Percentiles rank a stretch among this genome's conserved stretches.
These are phyloP conservation scores for Poecile atricapillus DNA, from an alignment of 2,113 vertebrate genomes.

Conservation along the genomic window DNA sequence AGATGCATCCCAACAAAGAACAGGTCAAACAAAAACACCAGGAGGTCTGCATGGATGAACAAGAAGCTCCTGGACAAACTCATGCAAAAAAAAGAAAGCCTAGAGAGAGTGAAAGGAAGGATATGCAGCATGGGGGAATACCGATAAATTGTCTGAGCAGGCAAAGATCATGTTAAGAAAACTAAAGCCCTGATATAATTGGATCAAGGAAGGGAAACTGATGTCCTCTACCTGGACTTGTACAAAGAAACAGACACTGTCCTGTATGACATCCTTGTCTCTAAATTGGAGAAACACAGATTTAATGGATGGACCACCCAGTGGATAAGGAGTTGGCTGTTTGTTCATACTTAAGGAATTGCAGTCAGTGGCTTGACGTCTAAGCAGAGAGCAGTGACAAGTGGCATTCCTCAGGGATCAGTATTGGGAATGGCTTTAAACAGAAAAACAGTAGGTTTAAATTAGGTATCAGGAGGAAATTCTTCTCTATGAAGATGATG, in stretches of 20 bases:
- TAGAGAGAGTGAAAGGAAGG: background rate
- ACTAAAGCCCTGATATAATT: background rate
- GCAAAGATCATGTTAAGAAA: background rate
- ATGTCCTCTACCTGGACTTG: background rate
- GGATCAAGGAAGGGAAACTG: background rate
- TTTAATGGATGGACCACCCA: background rate
- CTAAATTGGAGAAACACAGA: background rate
- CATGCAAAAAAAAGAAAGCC: background rate
- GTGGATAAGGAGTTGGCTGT: background rate
- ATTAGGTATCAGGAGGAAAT: background rate
- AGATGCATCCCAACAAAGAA: background rate
- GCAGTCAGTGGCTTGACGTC: rapidly evolving
- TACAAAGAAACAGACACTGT: background rate
- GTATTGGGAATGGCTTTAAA: background rate
- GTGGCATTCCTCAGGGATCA: background rate
- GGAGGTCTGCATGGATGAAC: background rate
- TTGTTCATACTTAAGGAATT: background rate
- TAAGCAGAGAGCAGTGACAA: rapidly evolving
- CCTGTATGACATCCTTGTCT: background rate
- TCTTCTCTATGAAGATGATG: background rate
- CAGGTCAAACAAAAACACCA: background rate
- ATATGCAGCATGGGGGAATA: background rate
- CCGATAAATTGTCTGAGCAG: background rate
- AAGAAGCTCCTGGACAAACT: background rate
- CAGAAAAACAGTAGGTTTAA: background rate